These are phyloP conservation scores for Hypercompe scribonia DNA, from an alignment of 2,888 invertebrate species.

Conservation along the genomic window DNA sequence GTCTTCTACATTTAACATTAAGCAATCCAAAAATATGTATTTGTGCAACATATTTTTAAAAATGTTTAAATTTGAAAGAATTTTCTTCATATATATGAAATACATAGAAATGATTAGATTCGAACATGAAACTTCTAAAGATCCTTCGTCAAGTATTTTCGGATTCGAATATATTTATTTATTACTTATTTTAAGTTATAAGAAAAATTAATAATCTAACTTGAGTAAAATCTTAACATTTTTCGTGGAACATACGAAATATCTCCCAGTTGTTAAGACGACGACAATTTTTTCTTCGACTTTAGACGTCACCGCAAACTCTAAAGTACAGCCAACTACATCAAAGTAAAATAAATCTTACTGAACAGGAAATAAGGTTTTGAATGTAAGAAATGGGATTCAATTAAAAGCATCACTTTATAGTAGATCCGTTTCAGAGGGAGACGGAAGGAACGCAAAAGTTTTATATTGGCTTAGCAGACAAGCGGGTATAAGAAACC, in stretches of 20 bases:
- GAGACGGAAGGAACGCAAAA: conserved; percentile 51
- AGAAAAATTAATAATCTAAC: neutral
- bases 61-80: no score
- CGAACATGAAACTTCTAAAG: neutral
- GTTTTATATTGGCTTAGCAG: conserved; percentile 62
- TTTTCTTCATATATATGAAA: no score
- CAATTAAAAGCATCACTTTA: conserved; percentile 57
- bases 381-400: conserved; percentile 39
- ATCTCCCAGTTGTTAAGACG: conserved; percentile 26
- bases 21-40: no score
- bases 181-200: neutral
- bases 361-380: conserved; percentile 28
- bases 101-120: no score
- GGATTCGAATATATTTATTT: neutral
- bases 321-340: neutral
- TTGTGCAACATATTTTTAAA: no score
- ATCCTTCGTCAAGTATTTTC: neutral
- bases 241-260: conserved; percentile 2
- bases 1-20: no score
- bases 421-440: conserved; percentile 47
- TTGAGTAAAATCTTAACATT: conserved; percentile 1
- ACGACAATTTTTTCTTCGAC: conserved; percentile 24
- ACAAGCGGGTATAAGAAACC: conserved; percentile 37
- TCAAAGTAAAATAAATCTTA: conserved; percentile 34
- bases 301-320: conserved; percentile 37